Conservation (phyloP, 1,140 invertebrate species). For the Zelostemma sp. region DNA sequence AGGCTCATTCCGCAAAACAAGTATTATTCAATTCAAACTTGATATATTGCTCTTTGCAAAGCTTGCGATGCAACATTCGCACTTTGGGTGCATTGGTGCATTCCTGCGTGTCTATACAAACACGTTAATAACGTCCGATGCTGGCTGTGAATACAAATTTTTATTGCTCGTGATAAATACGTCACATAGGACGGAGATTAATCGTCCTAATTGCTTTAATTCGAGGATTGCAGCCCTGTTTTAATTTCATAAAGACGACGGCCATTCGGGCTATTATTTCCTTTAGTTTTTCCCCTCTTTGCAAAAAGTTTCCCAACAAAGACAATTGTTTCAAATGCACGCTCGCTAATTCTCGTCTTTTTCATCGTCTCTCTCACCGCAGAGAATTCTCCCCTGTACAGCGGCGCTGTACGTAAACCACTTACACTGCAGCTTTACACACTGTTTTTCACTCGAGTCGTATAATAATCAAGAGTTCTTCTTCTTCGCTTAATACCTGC, state of each 20-base stretch:
- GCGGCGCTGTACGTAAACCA: no score
- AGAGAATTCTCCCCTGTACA: no score
- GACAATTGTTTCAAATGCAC: not conserved
- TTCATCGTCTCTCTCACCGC: no score
- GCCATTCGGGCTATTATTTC: no score
- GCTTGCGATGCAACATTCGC: constrained; percentile 28
- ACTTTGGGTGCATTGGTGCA: constrained; percentile 18
- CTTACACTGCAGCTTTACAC: no score
- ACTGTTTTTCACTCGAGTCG: not conserved
- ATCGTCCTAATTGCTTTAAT: no score
- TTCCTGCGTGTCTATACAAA: constrained; percentile 1
- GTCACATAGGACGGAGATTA: no score
- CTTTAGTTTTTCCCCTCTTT: no score
- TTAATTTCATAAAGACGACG: no score
- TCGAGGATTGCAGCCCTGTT: no score
- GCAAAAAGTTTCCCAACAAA: no score
- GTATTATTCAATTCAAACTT: constrained; percentile 57
- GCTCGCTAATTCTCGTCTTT: not conserved
- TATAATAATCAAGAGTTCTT: not conserved
- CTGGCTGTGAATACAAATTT: not conserved
- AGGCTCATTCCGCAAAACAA: constrained; percentile 45
- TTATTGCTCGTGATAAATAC: not conserved
- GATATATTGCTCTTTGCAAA: constrained; percentile 35
- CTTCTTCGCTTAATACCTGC: not conserved
- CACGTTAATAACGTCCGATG: not conserved